Conservation (phyloP, 2,888 invertebrate genomes). For the Herminia tarsipennalis region DNA sequence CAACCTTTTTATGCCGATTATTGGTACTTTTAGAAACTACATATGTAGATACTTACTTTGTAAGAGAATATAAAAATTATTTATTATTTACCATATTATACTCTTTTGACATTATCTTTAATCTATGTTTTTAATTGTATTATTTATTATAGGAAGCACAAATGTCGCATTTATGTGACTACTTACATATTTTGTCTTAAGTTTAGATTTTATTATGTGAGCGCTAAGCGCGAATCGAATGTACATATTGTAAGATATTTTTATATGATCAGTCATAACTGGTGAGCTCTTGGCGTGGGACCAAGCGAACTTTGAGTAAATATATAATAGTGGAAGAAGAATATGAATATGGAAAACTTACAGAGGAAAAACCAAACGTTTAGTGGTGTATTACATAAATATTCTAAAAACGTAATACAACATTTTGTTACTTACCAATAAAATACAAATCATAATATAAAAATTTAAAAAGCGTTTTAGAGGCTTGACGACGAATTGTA, state of each 20-base stretch:
- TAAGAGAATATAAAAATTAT: constrained; percentile 13
- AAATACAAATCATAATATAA: too few species aligned
- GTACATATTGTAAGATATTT: constrained; percentile 45
- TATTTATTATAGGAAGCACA: constrained; percentile 37
- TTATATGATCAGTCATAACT: constrained; percentile 31
- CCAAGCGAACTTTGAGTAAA: constrained; percentile 20
- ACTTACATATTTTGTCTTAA: neutral
- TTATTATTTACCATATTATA: constrained; percentile 20
- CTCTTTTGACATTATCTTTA: constrained; percentile 17
- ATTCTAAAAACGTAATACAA: too few species aligned
- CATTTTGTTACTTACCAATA: too few species aligned
- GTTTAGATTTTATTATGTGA: constrained; percentile 8
- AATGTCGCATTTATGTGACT: too few species aligned
- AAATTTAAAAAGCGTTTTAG: too few species aligned
- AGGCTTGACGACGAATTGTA: too few species aligned
- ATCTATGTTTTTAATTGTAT: constrained; percentile 14
- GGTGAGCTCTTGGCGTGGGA: constrained; percentile 32
- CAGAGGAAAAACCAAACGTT: constrained; percentile 1
- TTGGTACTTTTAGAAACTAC: too few species aligned
- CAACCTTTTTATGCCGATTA: too few species aligned
- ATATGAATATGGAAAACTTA: constrained; percentile 12
- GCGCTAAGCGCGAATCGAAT: constrained; percentile 26
- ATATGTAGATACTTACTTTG: neutral
- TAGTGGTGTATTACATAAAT: neutral
- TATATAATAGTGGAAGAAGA: constrained; percentile 1